Evolutionary conservation across 2,113 vertebrate species (phyloP).

Genomic region (Turdus rufiventris): DNA sequence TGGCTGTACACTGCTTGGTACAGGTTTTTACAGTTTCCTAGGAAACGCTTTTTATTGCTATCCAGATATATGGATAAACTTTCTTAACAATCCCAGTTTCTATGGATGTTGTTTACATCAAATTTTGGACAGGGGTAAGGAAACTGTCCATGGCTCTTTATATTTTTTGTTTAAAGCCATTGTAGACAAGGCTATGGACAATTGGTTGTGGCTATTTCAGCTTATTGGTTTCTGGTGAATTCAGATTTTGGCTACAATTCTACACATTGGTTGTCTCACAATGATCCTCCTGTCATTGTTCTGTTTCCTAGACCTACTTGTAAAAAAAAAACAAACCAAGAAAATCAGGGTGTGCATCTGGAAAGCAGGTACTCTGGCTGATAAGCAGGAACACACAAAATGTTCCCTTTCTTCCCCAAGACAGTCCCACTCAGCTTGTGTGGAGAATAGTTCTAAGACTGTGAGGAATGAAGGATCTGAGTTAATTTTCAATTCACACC

Average conservation of each 20-base stretch:
- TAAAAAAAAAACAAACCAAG: constrained; percentile 13
- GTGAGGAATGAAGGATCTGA: not conserved
- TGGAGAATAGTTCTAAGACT: not conserved
- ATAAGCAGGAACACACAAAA: constrained; percentile 44
- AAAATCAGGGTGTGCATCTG: constrained; percentile 32
- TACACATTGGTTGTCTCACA: constrained; percentile 42
- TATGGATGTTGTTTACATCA: constrained; percentile 82
- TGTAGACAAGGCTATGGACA: constrained; percentile 74
- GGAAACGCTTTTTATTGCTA: constrained; percentile 93
- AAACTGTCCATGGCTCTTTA: constrained; percentile 72
- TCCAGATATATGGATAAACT: constrained; percentile 92
- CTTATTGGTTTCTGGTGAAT: constrained; percentile 68
- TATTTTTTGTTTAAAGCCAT: constrained; percentile 80
- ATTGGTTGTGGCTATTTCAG: constrained; percentile 71
- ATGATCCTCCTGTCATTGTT: constrained; percentile 60
- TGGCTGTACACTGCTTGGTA: constrained; percentile 87
- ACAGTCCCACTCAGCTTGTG: not conserved
- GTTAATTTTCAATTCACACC: constrained; percentile 4
- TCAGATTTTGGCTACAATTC: constrained; percentile 67
- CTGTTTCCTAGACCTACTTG: constrained; percentile 65
- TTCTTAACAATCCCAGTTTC: constrained; percentile 84
- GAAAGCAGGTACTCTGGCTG: constrained; percentile 62
- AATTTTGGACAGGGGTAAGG: constrained; percentile 78
- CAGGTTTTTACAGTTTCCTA: constrained; percentile 95
- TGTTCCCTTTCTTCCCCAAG: not conserved